phyloP scores from a whole-genome alignment of 2,797 vertebrate species.

The Aldrovandia affinis region DNA sequence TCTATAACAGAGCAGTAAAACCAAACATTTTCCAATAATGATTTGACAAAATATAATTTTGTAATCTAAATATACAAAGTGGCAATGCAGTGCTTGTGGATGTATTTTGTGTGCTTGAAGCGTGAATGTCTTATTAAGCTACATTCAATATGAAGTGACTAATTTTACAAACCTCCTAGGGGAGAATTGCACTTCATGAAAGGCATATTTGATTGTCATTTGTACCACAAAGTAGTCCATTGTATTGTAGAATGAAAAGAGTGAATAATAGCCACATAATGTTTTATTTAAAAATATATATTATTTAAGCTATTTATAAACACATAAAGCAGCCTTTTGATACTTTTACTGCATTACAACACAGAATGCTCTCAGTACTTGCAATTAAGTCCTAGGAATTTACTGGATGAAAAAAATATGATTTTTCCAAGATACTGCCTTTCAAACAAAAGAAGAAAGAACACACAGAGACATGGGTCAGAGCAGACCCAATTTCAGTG shows the following conservation, averaged over 20 bases:
- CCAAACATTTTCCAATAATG: neutral
- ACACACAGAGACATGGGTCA: neutral
- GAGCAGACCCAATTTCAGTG: neutral
- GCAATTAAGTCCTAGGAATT: neutral
- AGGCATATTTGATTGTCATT: neutral
- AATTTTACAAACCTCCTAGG: neutral
- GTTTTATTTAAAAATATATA: neutral
- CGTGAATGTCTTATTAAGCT: neutral
- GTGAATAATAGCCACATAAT: neutral
- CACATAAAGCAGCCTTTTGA: neutral
- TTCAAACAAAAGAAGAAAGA: neutral
- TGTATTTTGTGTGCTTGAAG: neutral
- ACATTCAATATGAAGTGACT: neutral
- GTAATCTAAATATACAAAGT: no score
- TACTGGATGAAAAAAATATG: neutral
- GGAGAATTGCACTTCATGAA: neutral
- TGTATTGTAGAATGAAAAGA: neutral
- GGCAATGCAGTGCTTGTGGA: neutral
- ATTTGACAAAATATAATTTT: neutral
- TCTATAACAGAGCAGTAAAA: neutral
- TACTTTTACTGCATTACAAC: constrained; percentile 2
- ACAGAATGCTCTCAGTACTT: neutral
- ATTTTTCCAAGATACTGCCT: neutral
- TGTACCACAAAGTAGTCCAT: neutral
- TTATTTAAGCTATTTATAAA: neutral